These are phyloP conservation scores for Rambutsinella grinnellia DNA, from an alignment of 2,888 invertebrate species.

Conservation along the genomic window DNA sequence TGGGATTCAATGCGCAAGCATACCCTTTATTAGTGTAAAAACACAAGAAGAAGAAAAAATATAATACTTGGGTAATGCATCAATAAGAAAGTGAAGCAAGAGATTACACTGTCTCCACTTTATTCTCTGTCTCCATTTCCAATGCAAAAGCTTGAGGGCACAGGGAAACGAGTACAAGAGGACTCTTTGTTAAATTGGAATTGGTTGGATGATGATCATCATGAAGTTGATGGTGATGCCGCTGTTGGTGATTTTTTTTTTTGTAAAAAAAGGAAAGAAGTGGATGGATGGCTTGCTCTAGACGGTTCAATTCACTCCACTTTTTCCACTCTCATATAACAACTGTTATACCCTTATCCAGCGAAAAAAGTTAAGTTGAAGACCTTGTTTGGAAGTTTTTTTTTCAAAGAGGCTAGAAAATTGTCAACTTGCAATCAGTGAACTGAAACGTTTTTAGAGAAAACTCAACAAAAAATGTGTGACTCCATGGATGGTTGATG, in stretches of 20 bases:
- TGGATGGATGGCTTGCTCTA: neutral
- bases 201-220: too few relatives aligned
- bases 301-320: constrained; percentile 11
- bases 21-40: neutral
- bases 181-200: neutral
- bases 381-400: constrained; percentile 29
- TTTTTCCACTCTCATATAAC: constrained; percentile 4
- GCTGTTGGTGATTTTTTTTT: too few relatives aligned
- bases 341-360: neutral
- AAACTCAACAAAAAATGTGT: constrained; percentile 1
- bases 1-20: neutral
- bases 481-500: constrained; percentile 11
- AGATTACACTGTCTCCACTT: constrained; percentile 37
- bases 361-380: constrained; percentile 6
- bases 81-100: constrained; percentile 26
- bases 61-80: constrained; percentile 29
- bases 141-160: neutral
- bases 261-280: neutral
- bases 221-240: too few relatives aligned
- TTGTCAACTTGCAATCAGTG: constrained; percentile 24
- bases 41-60: constrained; percentile 7
- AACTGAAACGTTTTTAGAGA: constrained; percentile 10
- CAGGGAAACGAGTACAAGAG: neutral
- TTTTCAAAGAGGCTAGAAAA: constrained; percentile 31
- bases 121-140: neutral